phyloP scores from a whole-genome alignment of 2,888 invertebrate genomes.

The Tuta absoluta region DNA sequence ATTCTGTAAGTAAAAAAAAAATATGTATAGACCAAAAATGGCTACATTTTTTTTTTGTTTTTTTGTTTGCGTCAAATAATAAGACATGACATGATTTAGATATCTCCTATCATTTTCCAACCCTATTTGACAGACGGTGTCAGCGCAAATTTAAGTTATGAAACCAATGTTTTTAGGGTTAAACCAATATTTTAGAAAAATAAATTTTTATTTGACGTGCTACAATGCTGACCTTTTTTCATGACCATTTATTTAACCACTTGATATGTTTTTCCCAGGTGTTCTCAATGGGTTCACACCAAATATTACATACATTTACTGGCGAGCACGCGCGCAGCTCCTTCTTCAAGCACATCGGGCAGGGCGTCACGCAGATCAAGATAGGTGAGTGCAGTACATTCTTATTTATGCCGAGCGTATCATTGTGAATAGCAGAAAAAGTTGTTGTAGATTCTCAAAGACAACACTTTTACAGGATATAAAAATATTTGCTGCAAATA shows the following conservation, averaged over 20 bases:
- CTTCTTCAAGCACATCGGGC: constrained; percentile 98
- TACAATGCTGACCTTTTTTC: not conserved
- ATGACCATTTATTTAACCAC: not conserved
- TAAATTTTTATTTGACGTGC: too few species aligned
- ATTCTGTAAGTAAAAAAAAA: too few species aligned
- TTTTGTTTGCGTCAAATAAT: too few species aligned
- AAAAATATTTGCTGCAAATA: too few species aligned
- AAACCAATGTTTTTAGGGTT: too few species aligned
- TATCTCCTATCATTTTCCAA: too few species aligned
- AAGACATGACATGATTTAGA: too few species aligned
- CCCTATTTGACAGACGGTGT: too few species aligned
- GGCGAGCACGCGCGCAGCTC: constrained; percentile 98
- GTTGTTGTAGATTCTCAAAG: not conserved
- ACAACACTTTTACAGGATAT: not conserved
- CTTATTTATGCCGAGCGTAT: not conserved
- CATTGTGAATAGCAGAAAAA: not conserved
- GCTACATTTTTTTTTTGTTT: too few species aligned
- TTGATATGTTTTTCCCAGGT: constrained; percentile 81
- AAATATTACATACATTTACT: constrained; percentile 91
- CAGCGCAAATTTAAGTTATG: too few species aligned
- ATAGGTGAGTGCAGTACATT: constrained; percentile 73
- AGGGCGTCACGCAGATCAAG: constrained; percentile 97
- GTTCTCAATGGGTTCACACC: constrained; percentile 95
- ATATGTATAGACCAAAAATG: too few species aligned
- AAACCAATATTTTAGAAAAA: too few species aligned